These are phyloP conservation scores for Aegypius monachus DNA, from an alignment of 2,113 vertebrate species.

Conservation along the genomic window DNA sequence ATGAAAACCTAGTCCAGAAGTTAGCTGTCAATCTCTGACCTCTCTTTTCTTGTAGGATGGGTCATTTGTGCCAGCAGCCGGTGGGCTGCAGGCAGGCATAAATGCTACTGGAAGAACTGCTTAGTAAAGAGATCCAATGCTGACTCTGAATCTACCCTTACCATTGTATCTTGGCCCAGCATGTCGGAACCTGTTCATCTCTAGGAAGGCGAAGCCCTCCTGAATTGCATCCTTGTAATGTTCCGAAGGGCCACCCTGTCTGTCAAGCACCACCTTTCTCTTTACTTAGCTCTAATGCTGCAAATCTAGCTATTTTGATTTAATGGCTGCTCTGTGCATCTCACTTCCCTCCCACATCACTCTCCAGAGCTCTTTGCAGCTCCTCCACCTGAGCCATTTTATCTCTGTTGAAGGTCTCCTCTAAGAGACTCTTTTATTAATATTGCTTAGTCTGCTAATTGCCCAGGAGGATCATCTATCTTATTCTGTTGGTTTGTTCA, in stretches of 20 bases:
- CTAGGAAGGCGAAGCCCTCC: background rate
- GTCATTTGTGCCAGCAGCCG: background rate
- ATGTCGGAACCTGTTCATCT: background rate
- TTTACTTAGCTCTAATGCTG: background rate
- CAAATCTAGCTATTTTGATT: background rate
- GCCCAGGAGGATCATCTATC: constrained; percentile 4
- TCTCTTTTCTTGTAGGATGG: background rate
- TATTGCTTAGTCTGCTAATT: constrained; percentile 38
- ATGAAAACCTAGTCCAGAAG: background rate
- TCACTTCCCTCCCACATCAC: background rate
- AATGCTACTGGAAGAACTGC: background rate
- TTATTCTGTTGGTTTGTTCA: constrained; percentile 17
- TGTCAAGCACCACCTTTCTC: background rate
- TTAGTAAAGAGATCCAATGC: background rate
- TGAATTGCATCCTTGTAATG: background rate
- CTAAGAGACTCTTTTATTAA: background rate
- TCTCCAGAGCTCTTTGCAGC: background rate
- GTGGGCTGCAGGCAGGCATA: background rate
- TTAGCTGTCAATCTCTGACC: background rate
- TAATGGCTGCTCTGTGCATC: background rate
- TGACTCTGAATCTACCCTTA: background rate
- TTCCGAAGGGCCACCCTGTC: background rate
- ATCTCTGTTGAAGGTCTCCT: background rate
- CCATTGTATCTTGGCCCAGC: background rate
- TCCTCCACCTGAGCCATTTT: background rate